These are phyloP conservation scores for Hemithea aestivaria DNA, from an alignment of 2,888 invertebrate species.

Conservation along the genomic window DNA sequence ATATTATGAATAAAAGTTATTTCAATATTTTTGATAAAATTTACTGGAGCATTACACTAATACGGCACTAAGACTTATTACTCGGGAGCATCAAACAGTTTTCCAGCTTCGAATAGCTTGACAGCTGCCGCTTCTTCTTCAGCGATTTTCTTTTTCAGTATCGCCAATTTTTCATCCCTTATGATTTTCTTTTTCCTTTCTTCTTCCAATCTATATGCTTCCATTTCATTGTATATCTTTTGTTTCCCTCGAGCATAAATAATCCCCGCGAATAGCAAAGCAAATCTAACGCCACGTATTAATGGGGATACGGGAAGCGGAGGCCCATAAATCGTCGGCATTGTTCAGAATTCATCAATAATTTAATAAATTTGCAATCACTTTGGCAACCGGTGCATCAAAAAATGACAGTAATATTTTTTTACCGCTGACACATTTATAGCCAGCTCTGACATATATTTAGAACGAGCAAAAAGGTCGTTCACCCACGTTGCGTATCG, in stretches of 20 bases:
- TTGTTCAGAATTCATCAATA: conserved; percentile 18
- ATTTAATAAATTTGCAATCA: conserved; percentile 1
- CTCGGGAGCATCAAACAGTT: conserved; percentile 40
- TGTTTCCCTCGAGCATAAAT: conserved; percentile 56
- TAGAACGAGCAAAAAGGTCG: conserved; percentile 37
- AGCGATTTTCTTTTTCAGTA: conserved; percentile 48
- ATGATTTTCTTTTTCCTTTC: conserved; percentile 52
- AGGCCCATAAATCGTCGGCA: conserved; percentile 53
- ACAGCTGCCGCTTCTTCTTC: conserved; percentile 50
- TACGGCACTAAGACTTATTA: too few relatives aligned
- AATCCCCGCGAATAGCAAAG: conserved; percentile 55
- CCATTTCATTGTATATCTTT: conserved; percentile 43
- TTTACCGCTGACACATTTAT: conserved; percentile 12
- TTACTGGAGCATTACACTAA: too few relatives aligned
- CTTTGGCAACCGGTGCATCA: not conserved
- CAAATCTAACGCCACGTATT: conserved; percentile 57
- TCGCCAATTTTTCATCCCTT: conserved; percentile 49
- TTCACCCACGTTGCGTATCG: conserved; percentile 35
- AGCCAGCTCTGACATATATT: conserved; percentile 21
- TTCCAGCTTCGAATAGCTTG: conserved; percentile 50
- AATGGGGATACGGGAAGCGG: conserved; percentile 63
- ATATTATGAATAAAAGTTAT: too few relatives aligned
- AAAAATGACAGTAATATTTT: conserved; percentile 10
- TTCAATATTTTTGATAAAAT: too few relatives aligned
- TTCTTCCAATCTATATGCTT: conserved; percentile 42